phyloP scores from a whole-genome alignment of 2,888 invertebrate genomes.

The Rhorus exstirpatorius region DNA sequence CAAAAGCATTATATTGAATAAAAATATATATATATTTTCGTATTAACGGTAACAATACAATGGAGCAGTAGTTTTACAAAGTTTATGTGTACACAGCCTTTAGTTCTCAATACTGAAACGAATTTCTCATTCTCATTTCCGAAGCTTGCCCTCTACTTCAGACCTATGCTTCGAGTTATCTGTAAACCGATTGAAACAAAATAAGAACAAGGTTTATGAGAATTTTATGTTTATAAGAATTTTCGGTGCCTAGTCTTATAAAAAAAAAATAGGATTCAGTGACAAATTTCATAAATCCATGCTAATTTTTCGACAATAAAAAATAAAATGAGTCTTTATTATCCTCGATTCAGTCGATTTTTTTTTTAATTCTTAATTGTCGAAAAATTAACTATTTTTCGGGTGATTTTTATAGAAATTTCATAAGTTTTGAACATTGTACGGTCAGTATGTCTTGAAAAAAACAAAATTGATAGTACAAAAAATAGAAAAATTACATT shows the following conservation, averaged over 20 bases:
- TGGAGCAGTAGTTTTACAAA: constrained; percentile 67
- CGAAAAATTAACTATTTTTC: too few species aligned
- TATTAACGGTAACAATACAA: constrained; percentile 72
- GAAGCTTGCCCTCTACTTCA: constrained; percentile 72
- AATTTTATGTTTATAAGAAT: not conserved
- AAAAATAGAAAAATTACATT: too few species aligned
- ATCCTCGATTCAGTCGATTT: too few species aligned
- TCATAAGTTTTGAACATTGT: too few species aligned
- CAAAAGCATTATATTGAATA: constrained; percentile 38
- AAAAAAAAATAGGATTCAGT: too few species aligned
- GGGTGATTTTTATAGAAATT: too few species aligned
- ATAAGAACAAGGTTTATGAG: constrained; percentile 17
- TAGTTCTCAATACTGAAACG: constrained; percentile 66
- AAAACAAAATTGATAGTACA: too few species aligned
- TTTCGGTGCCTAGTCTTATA: not conserved
- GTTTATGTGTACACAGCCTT: constrained; percentile 61
- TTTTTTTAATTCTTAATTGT: too few species aligned
- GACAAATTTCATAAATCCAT: too few species aligned
- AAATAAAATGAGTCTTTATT: too few species aligned
- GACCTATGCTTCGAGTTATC: constrained; percentile 80
- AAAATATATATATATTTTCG: constrained; percentile 62
- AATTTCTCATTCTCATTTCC: constrained; percentile 25
- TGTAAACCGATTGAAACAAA: constrained; percentile 70
- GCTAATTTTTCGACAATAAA: too few species aligned
- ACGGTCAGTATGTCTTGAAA: too few species aligned